These are phyloP conservation scores for Heloderma charlesbogerti DNA, from an alignment of 2,113 vertebrate genomes.

Conservation along the genomic window DNA sequence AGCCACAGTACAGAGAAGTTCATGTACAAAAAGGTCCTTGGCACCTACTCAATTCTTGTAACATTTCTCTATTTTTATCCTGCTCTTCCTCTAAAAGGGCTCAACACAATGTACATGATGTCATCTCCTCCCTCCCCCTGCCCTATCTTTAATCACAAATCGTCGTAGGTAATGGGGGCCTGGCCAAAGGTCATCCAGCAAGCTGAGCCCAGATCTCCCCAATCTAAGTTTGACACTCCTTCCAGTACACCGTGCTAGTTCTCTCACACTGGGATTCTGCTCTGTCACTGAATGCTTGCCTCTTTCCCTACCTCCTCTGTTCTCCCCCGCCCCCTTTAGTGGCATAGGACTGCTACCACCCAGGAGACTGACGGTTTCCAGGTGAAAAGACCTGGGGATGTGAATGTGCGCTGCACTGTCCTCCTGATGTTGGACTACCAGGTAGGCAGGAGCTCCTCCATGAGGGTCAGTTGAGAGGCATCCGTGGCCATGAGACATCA, in stretches of 20 bases:
- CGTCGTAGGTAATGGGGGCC: neutral
- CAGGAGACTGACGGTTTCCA: slow-evolving; percentile 99
- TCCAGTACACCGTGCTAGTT: neutral
- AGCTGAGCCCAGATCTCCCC: neutral
- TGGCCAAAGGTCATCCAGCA: neutral
- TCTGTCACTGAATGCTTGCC: fast-evolving
- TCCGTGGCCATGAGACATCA: neutral
- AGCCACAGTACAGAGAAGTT: no score
- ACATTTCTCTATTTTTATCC: neutral
- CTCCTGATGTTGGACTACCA: slow-evolving; percentile 99
- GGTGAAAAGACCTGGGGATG: slow-evolving; percentile 97
- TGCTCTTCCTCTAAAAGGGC: neutral
- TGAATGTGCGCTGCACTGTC: slow-evolving; percentile 97
- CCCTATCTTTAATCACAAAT: neutral
- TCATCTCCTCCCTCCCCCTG: neutral
- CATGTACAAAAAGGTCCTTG: neutral
- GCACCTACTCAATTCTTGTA: neutral
- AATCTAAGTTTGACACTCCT: neutral
- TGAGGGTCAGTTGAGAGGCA: neutral
- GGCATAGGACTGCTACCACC: slow-evolving; percentile 98
- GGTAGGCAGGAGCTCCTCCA: slow-evolving; percentile 69
- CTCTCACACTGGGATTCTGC: neutral
- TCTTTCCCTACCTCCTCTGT: slow-evolving; percentile 23
- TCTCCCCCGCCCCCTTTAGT: slow-evolving; percentile 76
- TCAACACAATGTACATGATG: neutral